Evolutionary conservation across 1,140 invertebrate genomes (phyloP), one percentile per base, ranked within the genome.

Genomic region (Caerostris extrusa): DNA sequence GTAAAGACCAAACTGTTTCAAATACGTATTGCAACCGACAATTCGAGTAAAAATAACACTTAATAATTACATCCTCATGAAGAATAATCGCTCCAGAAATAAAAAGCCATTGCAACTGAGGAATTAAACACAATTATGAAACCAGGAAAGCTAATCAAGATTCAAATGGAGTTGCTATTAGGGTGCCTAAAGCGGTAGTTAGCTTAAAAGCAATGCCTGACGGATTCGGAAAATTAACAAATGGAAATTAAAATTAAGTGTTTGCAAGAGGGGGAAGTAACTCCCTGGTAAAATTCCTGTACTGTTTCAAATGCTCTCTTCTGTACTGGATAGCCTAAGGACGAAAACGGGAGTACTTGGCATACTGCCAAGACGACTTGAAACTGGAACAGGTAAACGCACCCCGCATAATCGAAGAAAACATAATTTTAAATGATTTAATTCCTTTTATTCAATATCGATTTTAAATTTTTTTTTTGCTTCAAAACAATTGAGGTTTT

Each of bases 231-330:
- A 77, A 77, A 77, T 77, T 77, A 77, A 77, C 34, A 50, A 77
- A 77, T 77, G 71, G 12, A 77, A 77, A 77, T 77, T 50, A 77
- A 77, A 77, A 77, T 50, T 77, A 77, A 77, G 71, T 77, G 71
- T 77, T 19, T 34, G 17, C 7, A 34, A 5, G 34, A 12, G 3
- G 5, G 71, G 50, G 71, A 5, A 77, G 10, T 6, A 34, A 34
- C 3, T 50, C 71, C 53, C 71, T 34, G 50, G 10, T 77, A 69
- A 7, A 34, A 7, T 19, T 69, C 67, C 67, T n/a, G 34, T 34
- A 19, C 12, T 53, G 19, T 10, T 5, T 77, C 50, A 34, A 34
- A 34, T 34, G 34, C 4, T 71, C 67, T 69, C 67, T 53, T 34
- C 50, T 5, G 12, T 77, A 50, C 34, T 34, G 50, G 71, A 77